phyloP scores from a whole-genome alignment of 1,140 invertebrate genomes.

The Hyposmocoma kahamanoa region DNA sequence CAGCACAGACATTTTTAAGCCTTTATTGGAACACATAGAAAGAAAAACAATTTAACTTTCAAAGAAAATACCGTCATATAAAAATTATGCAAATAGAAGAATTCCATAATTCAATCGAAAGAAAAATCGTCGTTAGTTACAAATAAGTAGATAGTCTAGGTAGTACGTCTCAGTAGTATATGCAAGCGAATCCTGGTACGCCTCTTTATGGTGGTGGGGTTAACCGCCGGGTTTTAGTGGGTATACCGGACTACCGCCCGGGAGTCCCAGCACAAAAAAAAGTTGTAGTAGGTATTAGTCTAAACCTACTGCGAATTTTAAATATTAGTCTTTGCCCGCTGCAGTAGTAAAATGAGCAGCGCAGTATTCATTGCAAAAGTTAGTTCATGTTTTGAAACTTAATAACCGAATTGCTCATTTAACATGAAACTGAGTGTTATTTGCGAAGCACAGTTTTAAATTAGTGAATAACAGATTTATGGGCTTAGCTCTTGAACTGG shows the following conservation, averaged over 20 bases:
- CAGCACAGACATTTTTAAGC: too few species aligned
- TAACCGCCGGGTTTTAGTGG: too few species aligned
- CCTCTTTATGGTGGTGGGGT: neutral
- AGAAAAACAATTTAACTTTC: too few species aligned
- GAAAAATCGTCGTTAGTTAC: neutral
- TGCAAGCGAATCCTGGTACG: neutral
- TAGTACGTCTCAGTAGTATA: neutral
- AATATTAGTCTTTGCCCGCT: conserved; percentile 23
- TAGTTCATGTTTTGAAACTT: conserved; percentile 30
- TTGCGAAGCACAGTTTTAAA: too few species aligned
- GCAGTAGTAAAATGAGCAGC: conserved; percentile 25
- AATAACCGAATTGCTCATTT: conserved; percentile 28
- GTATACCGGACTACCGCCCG: too few species aligned
- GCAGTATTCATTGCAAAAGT: conserved; percentile 42
- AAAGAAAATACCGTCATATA: too few species aligned
- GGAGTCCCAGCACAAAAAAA: neutral
- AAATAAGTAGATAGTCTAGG: neutral
- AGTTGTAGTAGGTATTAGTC: neutral
- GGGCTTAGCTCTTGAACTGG: too few species aligned
- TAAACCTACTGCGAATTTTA: neutral
- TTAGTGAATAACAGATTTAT: too few species aligned
- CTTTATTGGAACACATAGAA: too few species aligned
- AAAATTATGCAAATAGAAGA: too few species aligned
- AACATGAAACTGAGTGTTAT: too few species aligned
- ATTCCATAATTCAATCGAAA: too few species aligned